Conservation (phyloP, 2,113 vertebrate genomes). For the Irena cyanogastra region DNA sequence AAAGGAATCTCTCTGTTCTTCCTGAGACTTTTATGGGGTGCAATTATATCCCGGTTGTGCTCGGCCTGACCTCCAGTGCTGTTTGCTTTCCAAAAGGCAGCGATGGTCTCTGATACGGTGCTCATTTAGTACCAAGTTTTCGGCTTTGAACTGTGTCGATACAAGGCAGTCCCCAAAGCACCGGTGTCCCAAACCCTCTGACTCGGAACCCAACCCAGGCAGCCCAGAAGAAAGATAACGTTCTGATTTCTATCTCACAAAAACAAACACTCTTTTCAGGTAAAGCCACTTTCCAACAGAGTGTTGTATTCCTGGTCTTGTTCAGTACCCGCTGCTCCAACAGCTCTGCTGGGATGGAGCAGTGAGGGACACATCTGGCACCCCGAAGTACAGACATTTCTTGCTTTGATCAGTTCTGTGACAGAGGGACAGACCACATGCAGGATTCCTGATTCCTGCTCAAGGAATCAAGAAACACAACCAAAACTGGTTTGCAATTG, state of each 20-base stretch:
- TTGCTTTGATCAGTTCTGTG: rapidly evolving
- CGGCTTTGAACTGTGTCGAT: neutral
- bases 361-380: neutral
- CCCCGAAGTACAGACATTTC: rapidly evolving
- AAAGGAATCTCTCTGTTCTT: neutral
- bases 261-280: neutral
- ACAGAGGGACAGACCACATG: neutral
- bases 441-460: neutral
- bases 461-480: neutral
- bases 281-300: neutral
- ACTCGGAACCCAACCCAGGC: neutral
- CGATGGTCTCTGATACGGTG: neutral
- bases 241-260: neutral
- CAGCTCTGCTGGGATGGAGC: neutral
- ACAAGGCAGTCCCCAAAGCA: neutral
- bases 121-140: neutral
- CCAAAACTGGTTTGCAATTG: neutral
- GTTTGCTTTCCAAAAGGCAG: neutral
- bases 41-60: neutral
- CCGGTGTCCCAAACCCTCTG: neutral
- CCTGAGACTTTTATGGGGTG: neutral
- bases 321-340: neutral
- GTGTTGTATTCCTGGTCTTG: neutral
- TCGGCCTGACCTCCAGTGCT: neutral
- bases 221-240: neutral